These are phyloP conservation scores for Drosophila rubida DNA, from an alignment of 2,888 invertebrate genomes.

Conservation along the genomic window DNA sequence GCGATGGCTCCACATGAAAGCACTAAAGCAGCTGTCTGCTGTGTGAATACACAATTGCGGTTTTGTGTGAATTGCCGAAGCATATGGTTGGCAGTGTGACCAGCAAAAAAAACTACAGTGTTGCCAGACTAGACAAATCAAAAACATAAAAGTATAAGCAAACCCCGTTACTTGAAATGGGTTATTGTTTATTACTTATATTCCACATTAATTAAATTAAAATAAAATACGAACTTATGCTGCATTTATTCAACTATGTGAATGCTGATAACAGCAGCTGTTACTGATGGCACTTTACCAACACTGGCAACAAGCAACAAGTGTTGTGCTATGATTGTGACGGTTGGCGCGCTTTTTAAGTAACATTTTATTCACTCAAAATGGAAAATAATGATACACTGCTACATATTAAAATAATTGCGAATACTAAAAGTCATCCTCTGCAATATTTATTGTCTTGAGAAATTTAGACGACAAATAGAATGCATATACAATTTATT, in stretches of 20 bases:
- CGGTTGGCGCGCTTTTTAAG: conserved; percentile 37
- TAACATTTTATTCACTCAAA: background rate
- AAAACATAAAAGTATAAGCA: background rate
- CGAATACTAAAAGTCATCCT: conserved; percentile 32
- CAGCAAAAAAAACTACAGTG: conserved; percentile 2
- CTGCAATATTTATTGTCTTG: conserved; percentile 40
- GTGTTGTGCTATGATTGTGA: conserved; percentile 13
- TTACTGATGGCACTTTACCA: background rate
- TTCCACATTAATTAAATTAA: too few relatives aligned
- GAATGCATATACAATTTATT: conserved; percentile 57
- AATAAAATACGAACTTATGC: too few relatives aligned
- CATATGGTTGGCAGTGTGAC: conserved; percentile 37
- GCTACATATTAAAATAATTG: background rate
- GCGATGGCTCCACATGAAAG: conserved; percentile 27
- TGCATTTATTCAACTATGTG: too few relatives aligned
- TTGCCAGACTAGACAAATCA: background rate
- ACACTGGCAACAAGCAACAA: conserved; percentile 23
- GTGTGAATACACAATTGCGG: conserved; percentile 24
- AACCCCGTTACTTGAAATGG: too few relatives aligned
- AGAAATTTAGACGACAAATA: conserved; percentile 25
- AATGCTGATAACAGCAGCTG: conserved; percentile 16
- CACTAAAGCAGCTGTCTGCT: conserved; percentile 42
- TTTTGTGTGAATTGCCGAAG: conserved; percentile 35
- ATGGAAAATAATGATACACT: background rate
- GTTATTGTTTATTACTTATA: too few relatives aligned